Conservation (phyloP, 2,888 invertebrate species). For the Netelia inedita region DNA sequence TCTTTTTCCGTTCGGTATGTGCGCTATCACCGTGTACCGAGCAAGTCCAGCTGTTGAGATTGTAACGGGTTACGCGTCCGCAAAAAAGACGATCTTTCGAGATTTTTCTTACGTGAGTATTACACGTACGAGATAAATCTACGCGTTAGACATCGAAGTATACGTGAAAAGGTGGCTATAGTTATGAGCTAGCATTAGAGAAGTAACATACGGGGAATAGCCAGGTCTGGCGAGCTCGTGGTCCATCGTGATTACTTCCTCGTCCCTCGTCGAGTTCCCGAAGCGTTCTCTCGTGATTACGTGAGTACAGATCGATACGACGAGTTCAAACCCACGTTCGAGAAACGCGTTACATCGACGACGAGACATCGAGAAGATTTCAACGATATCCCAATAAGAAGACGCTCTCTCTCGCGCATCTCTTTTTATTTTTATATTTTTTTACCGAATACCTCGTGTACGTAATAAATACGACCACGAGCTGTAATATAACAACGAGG, state of each 20-base stretch:
- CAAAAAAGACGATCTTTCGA: constrained; percentile 39
- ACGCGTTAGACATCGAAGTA: neutral
- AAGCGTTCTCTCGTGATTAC: constrained; percentile 61
- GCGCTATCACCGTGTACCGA: neutral
- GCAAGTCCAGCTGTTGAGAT: constrained; percentile 39
- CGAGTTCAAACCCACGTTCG: constrained; percentile 53
- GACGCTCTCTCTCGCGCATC: neutral
- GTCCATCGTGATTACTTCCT: constrained; percentile 66
- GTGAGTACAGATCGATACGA: constrained; percentile 66
- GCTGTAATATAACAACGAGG: constrained; percentile 12
- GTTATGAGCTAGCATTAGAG: no score
- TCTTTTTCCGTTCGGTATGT: neutral
- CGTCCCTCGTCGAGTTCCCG: constrained; percentile 47
- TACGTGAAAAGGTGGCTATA: neutral
- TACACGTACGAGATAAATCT: constrained; percentile 23
- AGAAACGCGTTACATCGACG: neutral
- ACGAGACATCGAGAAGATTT: neutral
- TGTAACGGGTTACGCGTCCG: constrained; percentile 50
- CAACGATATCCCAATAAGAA: constrained; percentile 21
- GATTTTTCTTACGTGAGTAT: constrained; percentile 7
- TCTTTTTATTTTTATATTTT: constrained; percentile 15
- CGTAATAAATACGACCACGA: neutral
- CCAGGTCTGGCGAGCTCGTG: constrained; percentile 22
- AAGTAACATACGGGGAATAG: neutral
- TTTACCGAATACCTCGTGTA: neutral